A percentile compares a stretch with the other conserved stretches of the same genome.
Conservation (phyloP, 2,888 invertebrate genomes). For the Criorhina ranunculi region DNA sequence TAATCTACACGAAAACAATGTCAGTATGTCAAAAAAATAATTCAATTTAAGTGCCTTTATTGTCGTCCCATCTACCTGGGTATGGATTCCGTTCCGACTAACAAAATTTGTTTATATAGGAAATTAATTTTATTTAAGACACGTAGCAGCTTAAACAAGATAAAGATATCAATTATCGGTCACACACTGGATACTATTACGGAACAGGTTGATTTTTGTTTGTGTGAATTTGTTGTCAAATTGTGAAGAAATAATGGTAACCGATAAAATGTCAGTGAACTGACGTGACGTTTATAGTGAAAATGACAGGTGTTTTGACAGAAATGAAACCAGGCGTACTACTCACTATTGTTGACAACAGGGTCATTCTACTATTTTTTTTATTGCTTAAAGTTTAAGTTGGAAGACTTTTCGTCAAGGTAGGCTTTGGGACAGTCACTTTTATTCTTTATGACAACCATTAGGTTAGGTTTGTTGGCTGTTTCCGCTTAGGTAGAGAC, state of each 20-base stretch:
- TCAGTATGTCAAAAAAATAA: slow-evolving; percentile 60
- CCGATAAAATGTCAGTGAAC: slow-evolving; percentile 36
- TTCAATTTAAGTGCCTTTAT: neutral
- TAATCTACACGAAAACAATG: slow-evolving; percentile 49
- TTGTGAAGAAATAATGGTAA: slow-evolving; percentile 3
- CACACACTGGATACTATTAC: neutral
- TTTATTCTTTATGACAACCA: no score
- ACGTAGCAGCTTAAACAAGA: neutral
- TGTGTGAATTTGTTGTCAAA: neutral
- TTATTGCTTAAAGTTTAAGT: no score
- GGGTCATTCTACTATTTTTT: no score
- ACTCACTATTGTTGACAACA: no score
- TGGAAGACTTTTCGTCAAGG: no score
- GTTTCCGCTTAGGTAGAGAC: no score
- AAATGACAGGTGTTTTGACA: neutral
- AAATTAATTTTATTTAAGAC: neutral
- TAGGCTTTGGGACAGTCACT: no score
- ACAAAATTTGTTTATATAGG: neutral
- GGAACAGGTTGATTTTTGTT: neutral
- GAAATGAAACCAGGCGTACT: no score
- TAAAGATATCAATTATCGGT: slow-evolving; percentile 11
- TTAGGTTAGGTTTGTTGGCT: no score
- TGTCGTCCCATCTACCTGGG: no score
- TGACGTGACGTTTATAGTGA: neutral
- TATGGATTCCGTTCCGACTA: neutral